These are phyloP conservation scores for Cryptomyrus ogoouensis DNA, from an alignment of 2,113 vertebrate genomes.

Conservation along the genomic window DNA sequence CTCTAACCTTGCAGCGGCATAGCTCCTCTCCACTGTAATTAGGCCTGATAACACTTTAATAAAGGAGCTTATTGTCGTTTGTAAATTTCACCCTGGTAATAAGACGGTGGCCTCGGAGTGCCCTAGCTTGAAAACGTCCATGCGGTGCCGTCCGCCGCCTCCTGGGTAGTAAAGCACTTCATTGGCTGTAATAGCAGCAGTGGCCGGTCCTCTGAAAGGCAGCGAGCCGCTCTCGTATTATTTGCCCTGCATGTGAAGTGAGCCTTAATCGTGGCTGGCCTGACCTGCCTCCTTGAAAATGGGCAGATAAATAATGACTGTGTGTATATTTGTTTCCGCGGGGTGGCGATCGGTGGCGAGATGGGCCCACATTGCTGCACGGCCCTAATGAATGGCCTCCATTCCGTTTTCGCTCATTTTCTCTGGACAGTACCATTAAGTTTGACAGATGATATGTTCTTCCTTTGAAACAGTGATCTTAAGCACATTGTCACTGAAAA, in stretches of 20 bases:
- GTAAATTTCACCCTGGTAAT: not conserved
- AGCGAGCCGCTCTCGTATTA: conserved; percentile 39
- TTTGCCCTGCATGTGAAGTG: conserved; percentile 43
- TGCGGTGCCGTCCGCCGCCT: conserved; percentile 21
- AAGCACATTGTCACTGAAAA: conserved; percentile 60
- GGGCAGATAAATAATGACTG: conserved; percentile 28
- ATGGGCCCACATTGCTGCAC: not conserved
- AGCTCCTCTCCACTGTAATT: conserved; percentile 33
- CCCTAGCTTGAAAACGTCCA: not conserved
- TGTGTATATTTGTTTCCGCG: conserved; percentile 28
- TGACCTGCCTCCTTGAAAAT: conserved; percentile 49
- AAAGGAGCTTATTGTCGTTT: conserved; percentile 4
- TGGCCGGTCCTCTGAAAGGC: conserved; percentile 16
- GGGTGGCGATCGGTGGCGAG: conserved; percentile 10
- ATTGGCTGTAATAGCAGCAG: conserved; percentile 33
- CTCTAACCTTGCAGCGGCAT: conserved; percentile 11
- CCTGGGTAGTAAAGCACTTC: conserved; percentile 35
- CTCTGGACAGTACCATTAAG: conserved; percentile 49
- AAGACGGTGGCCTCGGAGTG: not conserved
- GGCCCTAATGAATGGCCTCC: conserved; percentile 27
- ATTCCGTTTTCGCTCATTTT: conserved; percentile 27
- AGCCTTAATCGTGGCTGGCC: conserved; percentile 38
- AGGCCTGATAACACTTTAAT: not conserved
- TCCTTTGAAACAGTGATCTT: conserved; percentile 56
- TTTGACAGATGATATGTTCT: conserved; percentile 63